phyloP scores from a whole-genome alignment of 2,888 invertebrate species.

The Glyphotaelius pellucidus region DNA sequence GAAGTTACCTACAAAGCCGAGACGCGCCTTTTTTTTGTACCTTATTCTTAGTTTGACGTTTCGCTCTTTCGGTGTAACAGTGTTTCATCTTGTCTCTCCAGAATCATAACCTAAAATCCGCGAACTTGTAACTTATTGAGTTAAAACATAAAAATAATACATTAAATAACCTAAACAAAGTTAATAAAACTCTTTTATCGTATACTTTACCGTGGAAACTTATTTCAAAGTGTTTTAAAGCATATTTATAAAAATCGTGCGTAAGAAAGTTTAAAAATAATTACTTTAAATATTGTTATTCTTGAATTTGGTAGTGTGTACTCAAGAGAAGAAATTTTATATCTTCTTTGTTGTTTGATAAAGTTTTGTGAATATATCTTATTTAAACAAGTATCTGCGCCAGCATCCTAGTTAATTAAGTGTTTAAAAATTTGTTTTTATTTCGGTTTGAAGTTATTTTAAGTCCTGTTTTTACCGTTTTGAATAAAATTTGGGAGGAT shows the following conservation, averaged over 20 bases:
- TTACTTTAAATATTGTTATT: background rate
- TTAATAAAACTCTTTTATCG: background rate
- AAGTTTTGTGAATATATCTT: background rate
- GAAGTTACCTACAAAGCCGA: conserved; percentile 21
- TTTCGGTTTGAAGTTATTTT: background rate
- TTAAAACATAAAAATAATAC: background rate
- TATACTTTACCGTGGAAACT: background rate
- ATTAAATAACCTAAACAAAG: background rate
- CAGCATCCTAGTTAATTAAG: background rate
- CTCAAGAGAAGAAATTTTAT: too few species aligned
- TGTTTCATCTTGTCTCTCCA: background rate
- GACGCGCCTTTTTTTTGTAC: conserved; percentile 29
- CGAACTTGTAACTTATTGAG: background rate
- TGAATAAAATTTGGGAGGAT: background rate
- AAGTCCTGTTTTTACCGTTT: background rate
- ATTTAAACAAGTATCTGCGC: background rate
- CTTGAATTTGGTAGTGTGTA: background rate
- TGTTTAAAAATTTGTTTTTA: background rate
- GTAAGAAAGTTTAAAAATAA: background rate
- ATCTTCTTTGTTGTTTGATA: background rate
- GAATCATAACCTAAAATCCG: conserved; percentile 18
- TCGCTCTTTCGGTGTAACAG: conserved; percentile 9
- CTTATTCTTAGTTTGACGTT: conserved; percentile 40
- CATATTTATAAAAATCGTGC: background rate
- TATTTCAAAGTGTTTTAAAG: background rate